A percentile compares a stretch with the other conserved stretches of the same genome.
These are phyloP conservation scores for Yponomeuta plumbellus DNA, from an alignment of 2,888 invertebrate species.

Conservation along the genomic window DNA sequence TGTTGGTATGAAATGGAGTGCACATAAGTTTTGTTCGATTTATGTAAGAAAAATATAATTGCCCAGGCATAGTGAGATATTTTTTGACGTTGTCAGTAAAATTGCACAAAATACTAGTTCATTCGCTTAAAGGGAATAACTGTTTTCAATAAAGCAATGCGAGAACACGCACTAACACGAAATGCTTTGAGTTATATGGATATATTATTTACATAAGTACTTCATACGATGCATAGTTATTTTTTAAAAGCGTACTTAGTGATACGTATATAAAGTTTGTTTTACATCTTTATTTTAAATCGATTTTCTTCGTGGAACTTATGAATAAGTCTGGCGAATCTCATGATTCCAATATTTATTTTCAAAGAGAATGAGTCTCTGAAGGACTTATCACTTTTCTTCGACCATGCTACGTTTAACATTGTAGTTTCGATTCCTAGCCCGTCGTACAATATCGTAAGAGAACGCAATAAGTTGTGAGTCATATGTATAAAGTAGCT, in stretches of 20 bases:
- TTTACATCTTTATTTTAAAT: slow-evolving; percentile 4
- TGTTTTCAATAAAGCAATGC: not conserved
- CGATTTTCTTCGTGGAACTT: not conserved
- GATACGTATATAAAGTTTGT: not conserved
- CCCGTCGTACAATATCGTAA: slow-evolving; percentile 30
- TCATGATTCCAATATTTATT: slow-evolving; percentile 10
- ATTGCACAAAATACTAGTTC: slow-evolving; percentile 3
- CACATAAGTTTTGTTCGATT: not conserved
- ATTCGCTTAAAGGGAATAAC: not conserved
- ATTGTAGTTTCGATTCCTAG: not conserved
- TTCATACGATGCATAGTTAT: not conserved
- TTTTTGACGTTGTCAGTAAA: slow-evolving; percentile 11
- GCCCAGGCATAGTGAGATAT: not conserved
- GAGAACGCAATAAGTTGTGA: slow-evolving; percentile 69
- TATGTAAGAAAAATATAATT: not conserved
- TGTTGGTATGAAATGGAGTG: slow-evolving; percentile 8
- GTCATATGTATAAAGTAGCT: slow-evolving; percentile 64
- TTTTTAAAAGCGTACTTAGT: slow-evolving; percentile 5
- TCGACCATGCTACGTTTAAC: slow-evolving; percentile 31
- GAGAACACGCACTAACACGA: not conserved
- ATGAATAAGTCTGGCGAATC: slow-evolving; percentile 11
- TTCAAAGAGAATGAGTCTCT: not conserved
- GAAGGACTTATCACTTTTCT: not conserved
- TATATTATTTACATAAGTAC: not conserved
- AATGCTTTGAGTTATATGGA: not conserved